Evolutionary conservation across 2,888 invertebrate genomes (phyloP).

Genomic region (Dendrolimus pini): DNA sequence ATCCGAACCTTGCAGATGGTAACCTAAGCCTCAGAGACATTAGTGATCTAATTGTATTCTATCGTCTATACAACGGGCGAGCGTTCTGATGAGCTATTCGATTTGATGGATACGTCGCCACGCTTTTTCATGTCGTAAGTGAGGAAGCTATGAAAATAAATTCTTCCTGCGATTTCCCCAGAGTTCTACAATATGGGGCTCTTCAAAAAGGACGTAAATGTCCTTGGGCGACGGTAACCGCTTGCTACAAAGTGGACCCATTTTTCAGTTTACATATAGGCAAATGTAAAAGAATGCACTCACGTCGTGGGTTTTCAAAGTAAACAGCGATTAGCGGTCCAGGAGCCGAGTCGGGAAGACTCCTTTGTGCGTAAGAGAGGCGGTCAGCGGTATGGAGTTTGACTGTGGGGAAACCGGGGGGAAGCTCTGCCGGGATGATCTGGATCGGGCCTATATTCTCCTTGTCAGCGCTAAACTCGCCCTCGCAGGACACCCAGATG

Average conservation of each 20-base stretch:
- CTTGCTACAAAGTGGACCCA: not conserved
- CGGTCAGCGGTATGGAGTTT: constrained; percentile 60
- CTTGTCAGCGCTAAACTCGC: constrained; percentile 84
- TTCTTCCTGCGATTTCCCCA: no score
- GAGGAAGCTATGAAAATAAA: no score
- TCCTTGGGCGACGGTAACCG: not conserved
- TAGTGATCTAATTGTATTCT: no score
- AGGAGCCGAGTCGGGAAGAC: constrained; percentile 48
- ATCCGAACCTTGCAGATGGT: no score
- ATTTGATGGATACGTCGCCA: no score
- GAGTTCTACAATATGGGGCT: no score
- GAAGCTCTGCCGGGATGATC: constrained; percentile 81
- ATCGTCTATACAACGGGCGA: no score
- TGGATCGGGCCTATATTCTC: constrained; percentile 85
- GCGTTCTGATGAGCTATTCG: no score
- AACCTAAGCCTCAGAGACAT: no score
- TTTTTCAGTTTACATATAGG: not conserved
- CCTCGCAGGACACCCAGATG: constrained; percentile 90
- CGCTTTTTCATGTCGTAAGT: no score
- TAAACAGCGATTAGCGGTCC: constrained; percentile 52
- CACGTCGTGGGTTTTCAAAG: constrained; percentile 62
- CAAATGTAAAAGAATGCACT: constrained; percentile 17
- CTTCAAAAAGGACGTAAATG: not conserved
- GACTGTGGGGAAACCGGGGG: constrained; percentile 66
- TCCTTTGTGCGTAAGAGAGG: constrained; percentile 44